Evolutionary conservation across 1,140 invertebrate genomes (phyloP), one percentile per base, ranked within the genome.

Genomic region (Phymorhynchus buccinoides): DNA sequence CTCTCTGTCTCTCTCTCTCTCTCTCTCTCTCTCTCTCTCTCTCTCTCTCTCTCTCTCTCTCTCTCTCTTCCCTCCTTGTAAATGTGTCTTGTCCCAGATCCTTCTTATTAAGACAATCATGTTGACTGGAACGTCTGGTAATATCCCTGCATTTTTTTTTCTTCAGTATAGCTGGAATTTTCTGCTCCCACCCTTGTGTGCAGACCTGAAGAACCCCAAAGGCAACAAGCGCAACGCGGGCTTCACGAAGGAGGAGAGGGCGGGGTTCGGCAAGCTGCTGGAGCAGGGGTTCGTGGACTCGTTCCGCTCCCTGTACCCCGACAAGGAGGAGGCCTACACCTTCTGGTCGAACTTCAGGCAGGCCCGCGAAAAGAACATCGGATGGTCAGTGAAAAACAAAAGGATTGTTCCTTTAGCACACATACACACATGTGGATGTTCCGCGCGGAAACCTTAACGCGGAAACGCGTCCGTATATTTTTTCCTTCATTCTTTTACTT

Each of bases 301-400:
- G 0, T 99, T 96, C 91, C 95, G 99, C 66, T 94, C 96, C 86
- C 94, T 99, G 1, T 96, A 99, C 94, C 98, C 98, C 0, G 96
- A 99, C 14, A 94, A 95, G 89, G 96, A 94, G 22, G 96, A 94
- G 3, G 96, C 96, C 16, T 99, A 99, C 91, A 98, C 98, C 0
- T 99, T 97, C 92, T 99, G 98, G 98, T 96, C 96, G 3, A 98
- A 98, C 91, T 96, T 98, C 94, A 94, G 93, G 71, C 98, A 98
- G 92, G 94, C 96, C 35, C 94, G 98, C 85, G 94, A 95, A 3
- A 98, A 97, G 89, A 99, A 99, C 94, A 95, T 98, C 90, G 99
- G 99, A 93, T 99, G 98, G 97, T 97, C 93, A 95, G 84, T 85
- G 30, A 37, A 62, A 27, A 62, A 9, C 12, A 27, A 62, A 62